Evolutionary conservation across 2,888 invertebrate species (phyloP).

Genomic region (Zonitis immaculata): DNA sequence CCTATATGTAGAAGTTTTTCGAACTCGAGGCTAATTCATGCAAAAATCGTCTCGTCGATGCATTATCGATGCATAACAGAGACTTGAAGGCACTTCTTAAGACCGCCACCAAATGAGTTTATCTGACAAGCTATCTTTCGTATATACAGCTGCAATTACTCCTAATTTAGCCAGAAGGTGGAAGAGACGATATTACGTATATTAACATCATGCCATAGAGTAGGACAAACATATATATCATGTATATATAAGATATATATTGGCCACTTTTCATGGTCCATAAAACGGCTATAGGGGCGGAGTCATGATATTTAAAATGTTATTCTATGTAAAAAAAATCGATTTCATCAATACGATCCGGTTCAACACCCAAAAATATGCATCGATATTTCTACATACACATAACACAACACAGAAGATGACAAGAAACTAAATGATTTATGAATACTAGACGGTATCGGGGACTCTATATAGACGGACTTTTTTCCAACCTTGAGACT

Average conservation of each 20-base stretch:
- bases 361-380: slow-evolving; percentile 43
- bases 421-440: slow-evolving; percentile 7
- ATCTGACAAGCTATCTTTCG: slow-evolving; percentile 42
- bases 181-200: slow-evolving; percentile 15
- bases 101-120: slow-evolving; percentile 40
- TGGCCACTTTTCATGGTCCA: slow-evolving; percentile 32
- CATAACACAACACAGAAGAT: slow-evolving; percentile 19
- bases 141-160: slow-evolving; percentile 44
- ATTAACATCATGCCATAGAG: slow-evolving; percentile 12
- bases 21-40: slow-evolving; percentile 31
- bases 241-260: neutral
- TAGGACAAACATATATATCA: slow-evolving; percentile 19
- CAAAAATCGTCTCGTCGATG: slow-evolving; percentile 27
- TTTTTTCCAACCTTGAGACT: slow-evolving; percentile 9
- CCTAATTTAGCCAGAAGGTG: slow-evolving; percentile 40
- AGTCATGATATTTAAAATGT: slow-evolving; percentile 36
- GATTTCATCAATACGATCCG: slow-evolving; percentile 41
- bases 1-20: slow-evolving; percentile 10
- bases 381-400: slow-evolving; percentile 34
- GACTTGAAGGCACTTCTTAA: slow-evolving; percentile 24
- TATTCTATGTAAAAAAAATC: slow-evolving; percentile 36
- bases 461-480: neutral
- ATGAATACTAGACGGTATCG: slow-evolving; percentile 11
- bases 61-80: slow-evolving; percentile 32
- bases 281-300: slow-evolving; percentile 37